Percentiles rank a stretch among this genome's conserved stretches.
Evolutionary conservation across 1,140 invertebrate genomes (phyloP).

Genomic region (Zelostemma sp.): DNA sequence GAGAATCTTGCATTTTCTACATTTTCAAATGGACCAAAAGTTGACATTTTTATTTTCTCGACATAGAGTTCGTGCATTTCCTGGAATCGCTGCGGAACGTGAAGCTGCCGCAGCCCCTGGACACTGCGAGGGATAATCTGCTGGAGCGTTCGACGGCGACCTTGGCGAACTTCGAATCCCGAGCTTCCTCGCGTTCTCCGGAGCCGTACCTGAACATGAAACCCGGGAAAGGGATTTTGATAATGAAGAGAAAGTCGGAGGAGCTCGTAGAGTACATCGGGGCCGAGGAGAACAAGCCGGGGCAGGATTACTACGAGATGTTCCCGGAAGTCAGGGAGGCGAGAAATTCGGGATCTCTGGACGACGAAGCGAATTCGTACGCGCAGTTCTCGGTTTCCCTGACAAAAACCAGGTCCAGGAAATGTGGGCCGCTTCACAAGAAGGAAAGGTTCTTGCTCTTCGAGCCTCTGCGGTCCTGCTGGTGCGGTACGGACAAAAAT

Average conservation of each 20-base stretch:
- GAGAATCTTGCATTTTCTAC: slow-evolving; percentile 18
- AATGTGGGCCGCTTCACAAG: slow-evolving; percentile 51
- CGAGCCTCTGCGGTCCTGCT: slow-evolving; percentile 50
- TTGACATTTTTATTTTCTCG: too few relatives aligned
- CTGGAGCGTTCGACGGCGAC: slow-evolving; percentile 49
- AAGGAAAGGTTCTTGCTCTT: slow-evolving; percentile 53
- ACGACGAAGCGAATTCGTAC: not conserved
- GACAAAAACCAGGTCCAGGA: slow-evolving; percentile 44
- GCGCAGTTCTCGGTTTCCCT: slow-evolving; percentile 48
- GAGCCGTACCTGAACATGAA: slow-evolving; percentile 65
- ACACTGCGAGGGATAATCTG: slow-evolving; percentile 49
- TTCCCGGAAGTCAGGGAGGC: slow-evolving; percentile 46
- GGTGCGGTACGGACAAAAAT: slow-evolving; percentile 49
- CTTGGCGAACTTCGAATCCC: slow-evolving; percentile 16
- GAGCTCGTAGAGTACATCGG: slow-evolving; percentile 32
- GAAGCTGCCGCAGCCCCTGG: slow-evolving; percentile 48
- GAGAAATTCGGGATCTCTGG: slow-evolving; percentile 6
- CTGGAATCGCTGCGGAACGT: slow-evolving; percentile 54
- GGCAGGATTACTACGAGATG: slow-evolving; percentile 57
- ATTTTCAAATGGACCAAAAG: too few relatives aligned
- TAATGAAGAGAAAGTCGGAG: slow-evolving; percentile 13
- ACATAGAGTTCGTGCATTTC: slow-evolving; percentile 59
- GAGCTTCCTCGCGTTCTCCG: slow-evolving; percentile 37
- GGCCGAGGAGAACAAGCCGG: slow-evolving; percentile 15
- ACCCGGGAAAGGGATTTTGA: slow-evolving; percentile 40